Base-by-base conservation (phyloP, 2,888 invertebrate species). In the Rhagophthalmus giganteus region DNA sequence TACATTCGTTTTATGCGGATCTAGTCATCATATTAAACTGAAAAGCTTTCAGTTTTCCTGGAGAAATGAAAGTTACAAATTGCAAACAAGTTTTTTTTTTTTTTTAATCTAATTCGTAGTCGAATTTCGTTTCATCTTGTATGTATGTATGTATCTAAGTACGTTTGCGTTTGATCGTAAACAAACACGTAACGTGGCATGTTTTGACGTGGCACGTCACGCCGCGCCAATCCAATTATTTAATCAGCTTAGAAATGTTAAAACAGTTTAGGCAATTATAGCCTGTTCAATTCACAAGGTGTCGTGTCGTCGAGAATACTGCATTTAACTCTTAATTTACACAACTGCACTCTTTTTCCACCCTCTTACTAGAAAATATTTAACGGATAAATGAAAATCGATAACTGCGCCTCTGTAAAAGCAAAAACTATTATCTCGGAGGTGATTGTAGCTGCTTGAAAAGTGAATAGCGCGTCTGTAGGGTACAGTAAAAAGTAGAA, bases 1-100 rank as follows among this genome's bases (percentile, higher is more conserved):
- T 51, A 54, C 51, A 51, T 51, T 51, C 51, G 51, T 51, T 51
- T 51, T 51, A 45, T 51, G 32, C 51, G 51, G 51, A 51, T 51
- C 51, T 51, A 44, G 51, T 51, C 51, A 42, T 51, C 51, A 51
- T 51, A 51, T 51, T 51, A 51, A 51, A 47, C 38, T 38, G 47
- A 47, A 50, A 51, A 51, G 51, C 51, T 51, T 51, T 51, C 51
- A 51, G 51, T 51, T 51, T 51, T 45, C 37, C 38, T 31, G 30
- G 31, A 45, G 51, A 51, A 31, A 51, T 51, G 51, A 51, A 45
- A 51, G 51, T 45, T 51, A 51, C 51, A 51, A 51, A 51, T 51
- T 51, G 51, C 45, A 51, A 51, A 51, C 45, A 51, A 45, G 45
- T 51, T 51, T 51, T 51, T 51, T 51, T 45, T 51, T 51, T 7